phyloP scores from a whole-genome alignment of 1,140 invertebrate genomes.

The Drosophila pruinosa region DNA sequence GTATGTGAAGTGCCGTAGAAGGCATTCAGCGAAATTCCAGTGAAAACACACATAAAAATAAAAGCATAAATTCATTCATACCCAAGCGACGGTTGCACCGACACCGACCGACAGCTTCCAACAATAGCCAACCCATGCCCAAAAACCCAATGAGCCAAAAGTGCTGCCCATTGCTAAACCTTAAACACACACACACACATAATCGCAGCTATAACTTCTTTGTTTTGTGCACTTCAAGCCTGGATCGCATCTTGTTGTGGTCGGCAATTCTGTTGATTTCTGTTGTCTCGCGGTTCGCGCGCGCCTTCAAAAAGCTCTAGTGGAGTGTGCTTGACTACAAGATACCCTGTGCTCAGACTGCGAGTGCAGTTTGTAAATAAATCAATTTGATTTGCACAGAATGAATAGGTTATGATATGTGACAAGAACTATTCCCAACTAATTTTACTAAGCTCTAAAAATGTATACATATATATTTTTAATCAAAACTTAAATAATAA shows the following conservation, averaged over 20 bases:
- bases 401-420: too few relatives aligned
- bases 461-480: too few relatives aligned
- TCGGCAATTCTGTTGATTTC: conserved; percentile 14
- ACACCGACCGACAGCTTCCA: conserved; percentile 10
- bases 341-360: background rate
- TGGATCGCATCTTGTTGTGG: conserved; percentile 12
- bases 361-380: too few relatives aligned
- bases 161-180: conserved; percentile 23
- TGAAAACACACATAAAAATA: conserved; percentile 60
- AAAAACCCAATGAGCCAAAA: conserved; percentile 26
- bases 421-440: too few relatives aligned
- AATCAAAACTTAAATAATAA: too few relatives aligned
- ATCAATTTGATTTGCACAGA: too few relatives aligned
- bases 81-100: conserved; percentile 15
- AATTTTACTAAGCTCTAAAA: too few relatives aligned
- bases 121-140: conserved; percentile 30
- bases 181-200: background rate
- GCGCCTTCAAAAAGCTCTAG: conserved; percentile 14
- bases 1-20: conserved; percentile 21
- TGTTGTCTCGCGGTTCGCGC: conserved; percentile 33
- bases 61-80: conserved; percentile 70
- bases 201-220: conserved; percentile 7
- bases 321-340: background rate
- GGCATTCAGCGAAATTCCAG: conserved; percentile 55
- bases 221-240: conserved; percentile 22